Percentiles rank a stretch among this genome's conserved stretches.
Evolutionary conservation across 2,888 invertebrate genomes (phyloP).

Genomic region (Lasioglossum lativentre): DNA sequence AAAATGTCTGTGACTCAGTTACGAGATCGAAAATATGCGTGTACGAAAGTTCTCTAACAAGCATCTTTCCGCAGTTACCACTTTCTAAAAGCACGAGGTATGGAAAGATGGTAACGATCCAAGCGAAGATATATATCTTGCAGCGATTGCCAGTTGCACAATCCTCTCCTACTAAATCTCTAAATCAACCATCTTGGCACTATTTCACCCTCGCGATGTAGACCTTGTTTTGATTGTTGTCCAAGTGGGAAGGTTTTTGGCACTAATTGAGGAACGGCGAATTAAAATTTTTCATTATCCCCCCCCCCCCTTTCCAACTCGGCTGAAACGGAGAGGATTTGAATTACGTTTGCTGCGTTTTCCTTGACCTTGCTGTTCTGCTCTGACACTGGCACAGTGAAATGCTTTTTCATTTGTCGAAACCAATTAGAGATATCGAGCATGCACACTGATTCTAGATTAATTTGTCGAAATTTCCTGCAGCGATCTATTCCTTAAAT

Average conservation of each 20-base stretch:
- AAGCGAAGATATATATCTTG: constrained; percentile 54
- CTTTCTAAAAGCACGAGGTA: constrained; percentile 44
- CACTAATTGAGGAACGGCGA: constrained; percentile 30
- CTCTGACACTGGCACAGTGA: neutral
- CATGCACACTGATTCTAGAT: neutral
- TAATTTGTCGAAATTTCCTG: neutral
- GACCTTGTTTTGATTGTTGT: constrained; percentile 34
- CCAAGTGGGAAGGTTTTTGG: neutral
- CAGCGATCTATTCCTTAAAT: neutral
- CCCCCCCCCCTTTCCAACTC: constrained; percentile 6
- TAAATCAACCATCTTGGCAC: constrained; percentile 62
- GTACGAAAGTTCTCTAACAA: neutral
- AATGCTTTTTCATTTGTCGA: constrained; percentile 14
- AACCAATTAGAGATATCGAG: neutral
- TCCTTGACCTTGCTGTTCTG: constrained; percentile 2
- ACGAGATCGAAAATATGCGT: neutral
- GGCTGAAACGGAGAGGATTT: neutral
- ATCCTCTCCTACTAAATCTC: constrained; percentile 59
- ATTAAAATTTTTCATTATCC: constrained; percentile 20
- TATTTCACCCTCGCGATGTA: constrained; percentile 32
- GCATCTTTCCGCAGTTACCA: constrained; percentile 6
- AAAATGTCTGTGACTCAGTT: neutral
- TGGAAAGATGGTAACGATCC: constrained; percentile 66
- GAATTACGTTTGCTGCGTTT: neutral
- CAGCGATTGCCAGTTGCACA: constrained; percentile 63